phyloP scores from a whole-genome alignment of 2,888 invertebrate genomes.

The Conomelus anceps region DNA sequence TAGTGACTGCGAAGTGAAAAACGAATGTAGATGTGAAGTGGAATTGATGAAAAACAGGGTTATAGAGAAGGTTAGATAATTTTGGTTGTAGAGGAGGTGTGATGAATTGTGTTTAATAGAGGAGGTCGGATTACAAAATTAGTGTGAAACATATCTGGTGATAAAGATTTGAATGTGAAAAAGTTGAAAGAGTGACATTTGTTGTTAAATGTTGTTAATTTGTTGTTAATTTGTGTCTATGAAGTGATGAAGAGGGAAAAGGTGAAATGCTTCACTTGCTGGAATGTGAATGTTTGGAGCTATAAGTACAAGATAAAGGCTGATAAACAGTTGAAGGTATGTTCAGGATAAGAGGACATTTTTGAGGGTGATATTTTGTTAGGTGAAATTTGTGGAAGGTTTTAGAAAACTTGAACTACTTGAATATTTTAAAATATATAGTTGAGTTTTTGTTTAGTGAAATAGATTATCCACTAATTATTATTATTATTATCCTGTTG shows the following conservation, averaged over 20 bases:
- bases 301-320: not conserved
- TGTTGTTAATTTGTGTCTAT: too few relatives aligned
- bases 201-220: too few relatives aligned
- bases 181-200: too few relatives aligned
- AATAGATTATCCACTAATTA: not conserved
- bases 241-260: not conserved
- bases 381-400: not conserved
- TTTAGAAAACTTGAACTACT: not conserved
- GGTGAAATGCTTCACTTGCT: not conserved
- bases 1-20: not conserved
- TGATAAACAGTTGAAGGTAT: not conserved
- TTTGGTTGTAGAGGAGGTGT: not conserved
- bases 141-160: too few relatives aligned
- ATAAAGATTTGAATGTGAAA: too few relatives aligned
- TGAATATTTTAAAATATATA: too few relatives aligned
- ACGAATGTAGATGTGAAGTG: not conserved
- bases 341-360: not conserved
- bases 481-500: too few relatives aligned
- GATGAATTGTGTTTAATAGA: too few relatives aligned
- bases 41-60: not conserved
- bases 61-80: not conserved
- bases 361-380: not conserved
- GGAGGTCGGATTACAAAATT: too few relatives aligned
- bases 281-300: not conserved
- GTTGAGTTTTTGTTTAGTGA: too few relatives aligned